Base-by-base conservation (phyloP, 1,140 invertebrate species). In the Ditylenchus dipsaci region DNA sequence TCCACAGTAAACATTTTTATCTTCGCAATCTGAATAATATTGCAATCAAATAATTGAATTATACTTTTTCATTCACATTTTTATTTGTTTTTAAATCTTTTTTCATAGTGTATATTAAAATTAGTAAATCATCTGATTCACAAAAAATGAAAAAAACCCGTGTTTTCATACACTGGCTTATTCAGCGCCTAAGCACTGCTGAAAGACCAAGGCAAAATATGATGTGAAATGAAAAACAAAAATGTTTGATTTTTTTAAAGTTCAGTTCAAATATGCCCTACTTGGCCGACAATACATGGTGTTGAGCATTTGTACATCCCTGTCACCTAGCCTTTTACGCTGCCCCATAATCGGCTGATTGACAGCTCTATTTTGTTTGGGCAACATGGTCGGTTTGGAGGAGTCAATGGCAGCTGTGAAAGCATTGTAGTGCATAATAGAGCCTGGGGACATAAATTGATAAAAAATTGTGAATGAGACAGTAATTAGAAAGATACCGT, bases 1-100 rank as follows among this genome's bases (percentile, higher is more conserved):
- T 17, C 80, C 79, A 45, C 79, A 82, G 63, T 76, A 80, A n/a
- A 82, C 73, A 56, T 78, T 82, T 38, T 59, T 42, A 68, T 82
- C 80, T 21, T 65, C 68, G 56, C 76, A 77, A 58, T 19, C 75
- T 76, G 38, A 42, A 53, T 56, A 38, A 45, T 21, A n/a, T 13
- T 13, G 43, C n/a, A 45, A 11, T 45, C n/a, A 13, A 13, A 13
- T 45, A 45, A n/a, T 45, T 45, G 11, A 45, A n/a, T n/a, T n/a
- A n/a, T n/a, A n/a, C n/a, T n/a, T n/a, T n/a, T n/a, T n/a, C n/a
- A n/a, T n/a, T n/a, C n/a, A n/a, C n/a, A n/a, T n/a, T n/a, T n/a
- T n/a, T n/a, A n/a, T n/a, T n/a, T n/a, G n/a, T n/a, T n/a, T n/a
- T n/a, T n/a, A n/a, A n/a, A n/a, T n/a, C n/a, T n/a, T n/a, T n/a